Base-by-base conservation (phyloP, 2,113 vertebrate genomes). In the Antechinus stuartii region DNA sequence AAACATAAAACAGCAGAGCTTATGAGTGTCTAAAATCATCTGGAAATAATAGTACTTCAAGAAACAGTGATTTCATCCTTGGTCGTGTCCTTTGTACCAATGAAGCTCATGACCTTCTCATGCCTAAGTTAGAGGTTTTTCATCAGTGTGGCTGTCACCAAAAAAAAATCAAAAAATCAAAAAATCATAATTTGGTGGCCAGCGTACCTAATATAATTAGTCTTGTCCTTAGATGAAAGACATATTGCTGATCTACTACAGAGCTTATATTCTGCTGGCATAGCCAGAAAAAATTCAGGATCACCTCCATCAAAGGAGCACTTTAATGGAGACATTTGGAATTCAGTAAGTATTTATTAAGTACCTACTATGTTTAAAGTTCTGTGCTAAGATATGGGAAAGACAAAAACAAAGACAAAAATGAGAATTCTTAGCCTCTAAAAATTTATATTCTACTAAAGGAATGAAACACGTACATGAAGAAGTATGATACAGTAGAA, bases 361-460 rank as follows among this genome's bases (percentile, higher is more conserved):
- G 22, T 24, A 93, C 10, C 92, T 95, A 92, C 5, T 90, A 50
- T 96, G 47, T 92, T 42, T 91, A 56, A 1, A 90, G 24, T 92
- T 91, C 95, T 93, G 25, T 91, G 14, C 26, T 91, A 54, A 95
- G n/a, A 7, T 76, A 35, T 84, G 35, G 68, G n/a, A 5, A 84
- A 68, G 16, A 84, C 16, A 84, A 35, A 84, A 84, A n/a, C 35
- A 84, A 84, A n/a, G n/a, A 22, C 16, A 22, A 42, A 84, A 84
- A 42, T n/a, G 7, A 84, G 35, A 42, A n/a, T 42, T 19, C 68
- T 84, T 84, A n/a, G 5, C 68, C 16, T 84, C 35, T 84, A 22
- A 42, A 84, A 84, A 35, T 84, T 84, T 84, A 84, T 84, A 84
- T 22, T 42, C n/a, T 84, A 84, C 35, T 84, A 84, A n/a, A 42